Evolutionary conservation across 2,797 vertebrate species (phyloP), one percentile per base, ranked within the genome.

Genomic region (Sparus aurata): DNA sequence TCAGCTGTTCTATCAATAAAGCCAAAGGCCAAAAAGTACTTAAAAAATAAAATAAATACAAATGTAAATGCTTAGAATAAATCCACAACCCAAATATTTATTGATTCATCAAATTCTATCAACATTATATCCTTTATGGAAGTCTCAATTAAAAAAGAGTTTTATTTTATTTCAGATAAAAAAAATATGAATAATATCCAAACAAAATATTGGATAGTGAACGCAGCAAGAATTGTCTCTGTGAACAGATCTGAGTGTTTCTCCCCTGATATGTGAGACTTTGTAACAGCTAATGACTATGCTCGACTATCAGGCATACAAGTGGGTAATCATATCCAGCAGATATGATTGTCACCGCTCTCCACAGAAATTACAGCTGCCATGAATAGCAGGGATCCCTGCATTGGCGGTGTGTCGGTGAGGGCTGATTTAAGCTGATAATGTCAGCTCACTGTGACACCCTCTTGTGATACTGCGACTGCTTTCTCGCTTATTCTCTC

Each of bases 341-440:
- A 87, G 79, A 89, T 81, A 80, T 84, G 79, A 85, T 73, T 89
- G 82, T 81, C 75, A 72, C 68, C 63, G 59, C 53, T 84, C 75
- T 83, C 50, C 61, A 82, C 64, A 82, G 72, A 87, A 87, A 86
- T 89, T 73, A 88, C 66, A 79, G 75, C 66, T 55, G 63, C 74
- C 77, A 83, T 82, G 83, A 90, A 90, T 83, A 84, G 68, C 62
- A 62, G 62, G 73, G 59, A 80, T 73, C 45, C 72, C 74, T 77
- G 63, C 69, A 53, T 47, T 58, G 60, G 66, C 54, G 25, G 46
- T 55, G 47, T 78, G 75, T 76, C 57, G 16, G 67, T 58, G 73
- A 69, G 68, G 64, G 61, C 69, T 81, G 84, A 89, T 93, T 86
- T 55, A 87, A 85, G 84, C 52, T 45, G 77, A 88, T 87, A 89